phyloP scores from a whole-genome alignment of 2,797 vertebrate genomes.

The Brachyrhaphis roseni region DNA sequence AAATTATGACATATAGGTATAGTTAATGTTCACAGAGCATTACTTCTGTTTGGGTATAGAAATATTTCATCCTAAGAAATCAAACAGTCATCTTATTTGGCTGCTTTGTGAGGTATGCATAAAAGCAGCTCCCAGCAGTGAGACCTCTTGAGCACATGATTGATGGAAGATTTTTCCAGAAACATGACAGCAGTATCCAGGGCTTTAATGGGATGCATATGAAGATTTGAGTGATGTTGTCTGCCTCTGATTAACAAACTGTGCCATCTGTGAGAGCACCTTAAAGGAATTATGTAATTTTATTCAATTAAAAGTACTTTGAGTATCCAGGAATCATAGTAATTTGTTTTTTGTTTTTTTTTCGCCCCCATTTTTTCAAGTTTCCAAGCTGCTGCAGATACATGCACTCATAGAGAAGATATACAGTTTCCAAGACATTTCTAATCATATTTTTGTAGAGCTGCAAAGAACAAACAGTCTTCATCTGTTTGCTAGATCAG shows the following conservation, averaged over 20 bases:
- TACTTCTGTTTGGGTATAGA: conserved; percentile 36
- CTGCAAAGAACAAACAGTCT: conserved; percentile 19
- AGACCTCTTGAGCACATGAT: conserved; percentile 47
- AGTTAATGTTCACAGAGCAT: conserved; percentile 14
- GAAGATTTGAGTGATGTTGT: background rate
- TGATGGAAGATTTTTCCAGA: conserved; percentile 32
- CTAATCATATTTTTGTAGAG: conserved; percentile 19
- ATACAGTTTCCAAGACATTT: background rate
- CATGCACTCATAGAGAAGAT: background rate
- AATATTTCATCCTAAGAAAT: conserved; percentile 37
- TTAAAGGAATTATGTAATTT: background rate
- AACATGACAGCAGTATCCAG: conserved; percentile 46
- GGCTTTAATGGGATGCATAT: background rate
- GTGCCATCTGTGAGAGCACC: background rate
- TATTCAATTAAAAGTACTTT: background rate
- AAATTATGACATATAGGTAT: conserved; percentile 42
- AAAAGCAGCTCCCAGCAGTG: conserved; percentile 30
- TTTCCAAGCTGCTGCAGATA: background rate
- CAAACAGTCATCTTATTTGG: conserved; percentile 40
- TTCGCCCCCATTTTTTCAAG: background rate
- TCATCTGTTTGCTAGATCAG: conserved; percentile 40
- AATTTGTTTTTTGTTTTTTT: background rate
- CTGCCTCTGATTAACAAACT: background rate
- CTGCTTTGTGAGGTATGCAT: conserved; percentile 34
- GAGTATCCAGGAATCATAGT: background rate